phyloP scores from a whole-genome alignment of 2,797 vertebrate genomes.

The Dipus sagitta region DNA sequence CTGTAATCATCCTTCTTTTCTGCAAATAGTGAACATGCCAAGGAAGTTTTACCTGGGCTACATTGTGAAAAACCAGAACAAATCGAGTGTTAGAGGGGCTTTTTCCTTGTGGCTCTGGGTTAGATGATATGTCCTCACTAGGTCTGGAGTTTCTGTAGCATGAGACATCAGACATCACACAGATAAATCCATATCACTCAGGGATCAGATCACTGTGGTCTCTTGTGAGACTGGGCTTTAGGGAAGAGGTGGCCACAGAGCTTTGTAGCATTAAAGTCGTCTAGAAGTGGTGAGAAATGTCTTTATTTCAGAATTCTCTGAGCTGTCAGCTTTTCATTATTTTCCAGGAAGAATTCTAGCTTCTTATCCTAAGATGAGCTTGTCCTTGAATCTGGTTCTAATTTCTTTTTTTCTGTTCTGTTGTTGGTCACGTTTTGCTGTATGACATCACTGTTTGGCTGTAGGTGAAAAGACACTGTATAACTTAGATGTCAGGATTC shows the following conservation, averaged over 20 bases:
- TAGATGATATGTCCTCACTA: background rate
- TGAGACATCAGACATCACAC: conserved; percentile 12
- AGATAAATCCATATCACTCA: background rate
- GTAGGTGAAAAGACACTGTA: conserved; percentile 75
- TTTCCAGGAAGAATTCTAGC: conserved; percentile 75
- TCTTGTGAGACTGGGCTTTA: conserved; percentile 1
- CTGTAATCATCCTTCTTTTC: background rate
- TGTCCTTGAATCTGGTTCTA: conserved; percentile 81
- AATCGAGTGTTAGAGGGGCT: conserved; percentile 15
- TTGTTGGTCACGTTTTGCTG: conserved; percentile 70
- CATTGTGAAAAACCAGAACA: conserved; percentile 1
- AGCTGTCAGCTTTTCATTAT: conserved; percentile 77
- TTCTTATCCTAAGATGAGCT: conserved; percentile 74
- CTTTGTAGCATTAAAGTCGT: conserved; percentile 54
- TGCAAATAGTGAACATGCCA: background rate
- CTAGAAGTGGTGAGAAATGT: conserved; percentile 79
- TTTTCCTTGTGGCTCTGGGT: conserved; percentile 14
- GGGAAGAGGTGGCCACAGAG: conserved; percentile 51
- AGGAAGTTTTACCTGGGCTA: background rate
- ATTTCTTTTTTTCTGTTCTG: conserved; percentile 21
- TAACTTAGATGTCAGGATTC: conserved; percentile 81
- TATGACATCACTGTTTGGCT: conserved; percentile 85
- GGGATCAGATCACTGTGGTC: conserved; percentile 2
- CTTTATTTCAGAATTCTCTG: conserved; percentile 67
- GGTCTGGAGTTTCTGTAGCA: background rate